phyloP scores from a whole-genome alignment of 2,888 invertebrate species.

The Cerastoderma edule region DNA sequence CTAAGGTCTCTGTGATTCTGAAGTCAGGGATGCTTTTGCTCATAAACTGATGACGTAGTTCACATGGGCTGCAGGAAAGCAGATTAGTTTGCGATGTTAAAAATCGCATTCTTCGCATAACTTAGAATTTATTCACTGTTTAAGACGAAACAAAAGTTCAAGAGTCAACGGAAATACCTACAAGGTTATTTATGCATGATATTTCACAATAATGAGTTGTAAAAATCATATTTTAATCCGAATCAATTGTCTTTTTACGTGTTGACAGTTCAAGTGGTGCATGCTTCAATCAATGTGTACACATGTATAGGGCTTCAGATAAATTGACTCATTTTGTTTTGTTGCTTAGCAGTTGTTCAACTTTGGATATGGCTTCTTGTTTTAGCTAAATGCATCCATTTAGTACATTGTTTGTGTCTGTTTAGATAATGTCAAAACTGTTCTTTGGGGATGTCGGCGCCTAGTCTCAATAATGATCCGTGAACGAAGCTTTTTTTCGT shows the following conservation, averaged over 20 bases:
- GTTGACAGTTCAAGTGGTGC: no score
- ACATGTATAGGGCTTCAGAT: background rate
- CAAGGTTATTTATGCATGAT: background rate
- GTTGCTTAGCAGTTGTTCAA: no score
- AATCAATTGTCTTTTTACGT: slow-evolving; percentile 1
- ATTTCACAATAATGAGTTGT: background rate
- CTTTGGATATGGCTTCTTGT: no score
- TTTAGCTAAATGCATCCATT: no score
- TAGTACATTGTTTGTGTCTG: no score
- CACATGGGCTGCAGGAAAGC: slow-evolving; percentile 38
- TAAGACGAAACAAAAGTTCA: background rate
- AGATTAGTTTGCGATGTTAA: slow-evolving; percentile 33
- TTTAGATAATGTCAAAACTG: no score
- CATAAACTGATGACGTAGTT: slow-evolving; percentile 62
- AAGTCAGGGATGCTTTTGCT: no score
- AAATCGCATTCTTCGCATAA: slow-evolving; percentile 52
- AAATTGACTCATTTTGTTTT: no score
- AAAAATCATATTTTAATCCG: background rate
- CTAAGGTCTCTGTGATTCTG: no score
- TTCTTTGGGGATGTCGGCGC: no score
- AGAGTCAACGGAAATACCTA: background rate
- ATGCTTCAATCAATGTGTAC: slow-evolving; percentile 10
- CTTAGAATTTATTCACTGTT: slow-evolving; percentile 22
- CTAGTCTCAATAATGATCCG: no score
- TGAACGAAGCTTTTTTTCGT: no score